A percentile compares a stretch with the other conserved stretches of the same genome.
phyloP scores from a whole-genome alignment of 2,797 vertebrate species.

The Amblyopsis hoosieri region DNA sequence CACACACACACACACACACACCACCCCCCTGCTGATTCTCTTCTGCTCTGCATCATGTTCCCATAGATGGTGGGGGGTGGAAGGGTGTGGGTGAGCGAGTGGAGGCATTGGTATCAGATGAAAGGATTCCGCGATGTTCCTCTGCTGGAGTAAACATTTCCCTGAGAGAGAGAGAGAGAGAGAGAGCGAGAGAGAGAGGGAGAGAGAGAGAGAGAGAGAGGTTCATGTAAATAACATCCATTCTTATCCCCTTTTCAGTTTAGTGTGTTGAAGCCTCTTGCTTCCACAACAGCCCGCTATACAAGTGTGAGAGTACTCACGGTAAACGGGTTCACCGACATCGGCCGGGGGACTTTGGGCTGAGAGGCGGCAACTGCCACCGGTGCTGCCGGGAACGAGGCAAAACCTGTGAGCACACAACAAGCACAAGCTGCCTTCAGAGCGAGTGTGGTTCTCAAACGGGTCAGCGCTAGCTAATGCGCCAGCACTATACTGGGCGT shows the following conservation, averaged over 20 bases:
- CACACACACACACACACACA: constrained; percentile 1
- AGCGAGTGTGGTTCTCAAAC: not conserved
- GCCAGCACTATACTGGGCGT: not conserved
- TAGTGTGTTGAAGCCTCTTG: not conserved
- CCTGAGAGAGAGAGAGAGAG: constrained; percentile 65
- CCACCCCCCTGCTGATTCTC: constrained; percentile 11
- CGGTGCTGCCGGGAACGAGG: constrained; percentile 62
- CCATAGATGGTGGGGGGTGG: constrained; percentile 38
- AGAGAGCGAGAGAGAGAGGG: constrained; percentile 42
- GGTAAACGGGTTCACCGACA: constrained; percentile 84
- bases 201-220: constrained; percentile 2
- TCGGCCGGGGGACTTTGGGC: constrained; percentile 75
- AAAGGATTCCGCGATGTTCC: constrained; percentile 81
- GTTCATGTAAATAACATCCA: not conserved
- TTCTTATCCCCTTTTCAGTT: not conserved
- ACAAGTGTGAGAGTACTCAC: constrained; percentile 62
- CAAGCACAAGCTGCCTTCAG: not conserved
- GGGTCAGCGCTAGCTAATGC: constrained; percentile 1
- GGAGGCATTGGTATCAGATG: constrained; percentile 67
- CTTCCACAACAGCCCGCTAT: not conserved
- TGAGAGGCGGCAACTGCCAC: constrained; percentile 54
- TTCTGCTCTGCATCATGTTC: constrained; percentile 21
- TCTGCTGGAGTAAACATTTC: constrained; percentile 80
- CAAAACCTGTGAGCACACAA: constrained; percentile 65
- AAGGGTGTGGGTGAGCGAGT: not conserved